Conservation (phyloP, 2,113 vertebrate genomes). For the Pollachius pollachius region DNA sequence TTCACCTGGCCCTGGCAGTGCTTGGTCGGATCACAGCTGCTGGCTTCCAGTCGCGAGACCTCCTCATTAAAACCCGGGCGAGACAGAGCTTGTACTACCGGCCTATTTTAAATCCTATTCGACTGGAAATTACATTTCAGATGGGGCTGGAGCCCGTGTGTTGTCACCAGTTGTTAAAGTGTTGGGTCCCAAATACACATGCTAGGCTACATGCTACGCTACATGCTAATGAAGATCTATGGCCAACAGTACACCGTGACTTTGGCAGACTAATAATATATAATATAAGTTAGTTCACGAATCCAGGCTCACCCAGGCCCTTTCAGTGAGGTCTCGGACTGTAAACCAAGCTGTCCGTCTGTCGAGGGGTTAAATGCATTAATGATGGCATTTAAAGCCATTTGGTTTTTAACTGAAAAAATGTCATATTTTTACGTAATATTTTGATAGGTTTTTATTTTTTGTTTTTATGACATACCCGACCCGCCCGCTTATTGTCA, state of each 20-base stretch:
- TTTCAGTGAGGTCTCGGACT: constrained; percentile 18
- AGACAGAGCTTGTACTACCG: neutral
- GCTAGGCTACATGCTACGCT: too few relatives aligned
- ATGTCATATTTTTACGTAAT: constrained; percentile 20
- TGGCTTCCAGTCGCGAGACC: constrained; percentile 9
- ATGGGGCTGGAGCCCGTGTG: too few relatives aligned
- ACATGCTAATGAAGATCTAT: too few relatives aligned
- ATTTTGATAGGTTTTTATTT: constrained; percentile 24
- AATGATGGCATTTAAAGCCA: constrained; percentile 43
- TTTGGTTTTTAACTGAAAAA: constrained; percentile 28
- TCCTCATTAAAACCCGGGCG: neutral
- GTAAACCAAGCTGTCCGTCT: constrained; percentile 32
- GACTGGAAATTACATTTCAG: neutral
- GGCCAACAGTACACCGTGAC: too few relatives aligned
- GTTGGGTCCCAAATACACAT: too few relatives aligned
- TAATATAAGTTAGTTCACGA: neutral
- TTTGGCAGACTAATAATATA: too few relatives aligned
- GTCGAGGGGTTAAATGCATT: constrained; percentile 41
- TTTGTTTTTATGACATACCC: constrained; percentile 30
- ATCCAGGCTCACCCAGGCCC: neutral
- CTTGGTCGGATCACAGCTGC: constrained; percentile 35
- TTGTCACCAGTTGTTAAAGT: too few relatives aligned
- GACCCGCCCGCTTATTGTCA: constrained; percentile 53
- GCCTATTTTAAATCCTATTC: neutral
- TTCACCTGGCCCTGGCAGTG: constrained; percentile 24